phyloP scores from a whole-genome alignment of 2,113 vertebrate species.

The Amia ocellicauda region DNA sequence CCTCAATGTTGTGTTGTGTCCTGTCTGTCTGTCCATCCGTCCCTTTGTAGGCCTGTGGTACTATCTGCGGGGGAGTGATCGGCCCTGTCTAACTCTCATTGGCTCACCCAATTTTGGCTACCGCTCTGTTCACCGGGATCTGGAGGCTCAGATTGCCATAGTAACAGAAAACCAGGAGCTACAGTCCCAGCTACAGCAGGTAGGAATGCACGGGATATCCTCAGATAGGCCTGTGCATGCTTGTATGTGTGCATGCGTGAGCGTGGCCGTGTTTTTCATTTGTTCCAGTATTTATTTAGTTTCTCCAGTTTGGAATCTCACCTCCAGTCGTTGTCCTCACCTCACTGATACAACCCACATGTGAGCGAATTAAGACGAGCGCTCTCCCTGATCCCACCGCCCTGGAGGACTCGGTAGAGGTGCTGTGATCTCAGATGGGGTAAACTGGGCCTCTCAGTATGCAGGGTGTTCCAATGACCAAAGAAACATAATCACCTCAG shows the following conservation, averaged over 20 bases:
- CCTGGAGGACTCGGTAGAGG: too few species aligned
- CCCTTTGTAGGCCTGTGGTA: constrained; percentile 85
- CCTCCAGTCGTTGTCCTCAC: too few species aligned
- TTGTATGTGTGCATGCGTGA: not conserved
- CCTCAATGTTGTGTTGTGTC: too few species aligned
- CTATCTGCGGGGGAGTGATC: constrained; percentile 80
- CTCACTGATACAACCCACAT: too few species aligned
- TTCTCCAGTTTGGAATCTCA: too few species aligned
- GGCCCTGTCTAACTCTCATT: constrained; percentile 90
- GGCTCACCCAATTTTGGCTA: constrained; percentile 97
- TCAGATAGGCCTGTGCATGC: not conserved
- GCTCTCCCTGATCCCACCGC: too few species aligned
- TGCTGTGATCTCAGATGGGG: too few species aligned
- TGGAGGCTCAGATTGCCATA: constrained; percentile 93
- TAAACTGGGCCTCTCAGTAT: too few species aligned
- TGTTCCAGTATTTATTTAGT: not conserved
- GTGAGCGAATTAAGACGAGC: too few species aligned
- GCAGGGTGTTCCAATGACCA: too few species aligned
- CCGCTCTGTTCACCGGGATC: constrained; percentile 91
- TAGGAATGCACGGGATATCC: constrained; percentile 36
- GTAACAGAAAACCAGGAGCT: constrained; percentile 84
- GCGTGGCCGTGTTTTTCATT: not conserved
- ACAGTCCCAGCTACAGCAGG: constrained; percentile 87
- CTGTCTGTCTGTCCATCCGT: not conserved
- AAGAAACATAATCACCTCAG: too few species aligned